These are phyloP conservation scores for Megastigmus dorsalis DNA, from an alignment of 2,888 invertebrate genomes.

Conservation along the genomic window DNA sequence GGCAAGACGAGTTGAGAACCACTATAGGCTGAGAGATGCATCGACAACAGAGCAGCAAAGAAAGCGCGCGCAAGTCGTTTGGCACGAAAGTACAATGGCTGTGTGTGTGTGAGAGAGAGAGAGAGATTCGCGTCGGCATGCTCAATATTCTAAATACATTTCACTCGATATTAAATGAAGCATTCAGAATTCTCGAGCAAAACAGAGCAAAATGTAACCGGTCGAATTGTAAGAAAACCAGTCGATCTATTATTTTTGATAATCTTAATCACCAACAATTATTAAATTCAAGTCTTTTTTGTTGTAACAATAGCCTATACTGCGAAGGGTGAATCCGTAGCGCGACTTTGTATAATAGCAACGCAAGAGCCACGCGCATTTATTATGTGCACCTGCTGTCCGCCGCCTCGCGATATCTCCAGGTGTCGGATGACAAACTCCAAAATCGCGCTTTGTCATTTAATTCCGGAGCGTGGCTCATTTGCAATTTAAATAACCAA, in stretches of 20 bases:
- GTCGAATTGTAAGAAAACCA: too few species aligned
- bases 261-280: neutral
- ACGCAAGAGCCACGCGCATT: constrained; percentile 22
- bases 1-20: constrained; percentile 58
- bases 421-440: constrained; percentile 52
- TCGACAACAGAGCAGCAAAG: constrained; percentile 51
- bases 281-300: neutral
- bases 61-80: constrained; percentile 37
- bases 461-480: constrained; percentile 29
- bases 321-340: constrained; percentile 5
- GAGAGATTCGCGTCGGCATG: constrained; percentile 63
- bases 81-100: constrained; percentile 53
- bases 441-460: constrained; percentile 52
- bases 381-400: constrained; percentile 39
- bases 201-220: neutral
- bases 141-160: constrained; percentile 68
- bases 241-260: neutral
- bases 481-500: constrained; percentile 45
- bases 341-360: neutral
- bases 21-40: constrained; percentile 55
- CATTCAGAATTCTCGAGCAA: constrained; percentile 59
- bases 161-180: constrained; percentile 72
- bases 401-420: constrained; percentile 23
- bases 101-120: too few species aligned
- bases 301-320: constrained; percentile 16